A percentile compares a stretch with the other conserved stretches of the same genome.
Evolutionary conservation across 2,113 vertebrate genomes (phyloP).

Genomic region (Sturnira hondurensis): DNA sequence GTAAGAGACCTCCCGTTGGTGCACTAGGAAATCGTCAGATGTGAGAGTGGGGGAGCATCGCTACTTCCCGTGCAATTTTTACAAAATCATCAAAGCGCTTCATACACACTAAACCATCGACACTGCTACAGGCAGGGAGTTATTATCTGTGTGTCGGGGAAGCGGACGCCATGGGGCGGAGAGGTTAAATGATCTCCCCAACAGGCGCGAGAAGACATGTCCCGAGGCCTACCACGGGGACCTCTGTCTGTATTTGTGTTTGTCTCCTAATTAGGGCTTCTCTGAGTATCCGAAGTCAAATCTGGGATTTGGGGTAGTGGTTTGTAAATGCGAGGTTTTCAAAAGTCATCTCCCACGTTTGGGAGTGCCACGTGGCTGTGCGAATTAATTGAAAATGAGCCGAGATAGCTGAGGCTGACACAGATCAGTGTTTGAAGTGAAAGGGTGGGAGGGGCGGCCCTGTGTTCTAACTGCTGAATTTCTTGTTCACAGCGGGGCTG

Average conservation of each 20-base stretch:
- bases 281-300: conserved; percentile 21
- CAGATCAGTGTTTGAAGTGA: conserved; percentile 4
- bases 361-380: conserved; percentile 34
- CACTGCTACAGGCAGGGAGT: neutral
- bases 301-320: conserved; percentile 34
- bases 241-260: conserved; percentile 17
- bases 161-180: neutral
- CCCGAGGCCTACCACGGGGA: neutral
- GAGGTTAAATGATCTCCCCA: neutral
- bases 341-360: conserved; percentile 4
- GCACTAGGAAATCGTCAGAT: neutral
- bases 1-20: neutral
- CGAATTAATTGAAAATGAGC: conserved; percentile 13
- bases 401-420: neutral
- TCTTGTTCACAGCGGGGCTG: conserved; percentile 33
- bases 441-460: conserved; percentile 22
- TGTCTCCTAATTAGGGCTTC: conserved; percentile 14
- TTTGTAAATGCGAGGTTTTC: neutral
- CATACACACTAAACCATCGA: neutral
- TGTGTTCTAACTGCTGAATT: conserved; percentile 38
- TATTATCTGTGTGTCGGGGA: neutral
- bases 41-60: neutral
- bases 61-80: neutral
- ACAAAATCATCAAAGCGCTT: conserved; percentile 20
- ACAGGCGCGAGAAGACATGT: neutral